Evolutionary conservation across 2,888 invertebrate genomes (phyloP).

Genomic region (Adineta ricciae): DNA sequence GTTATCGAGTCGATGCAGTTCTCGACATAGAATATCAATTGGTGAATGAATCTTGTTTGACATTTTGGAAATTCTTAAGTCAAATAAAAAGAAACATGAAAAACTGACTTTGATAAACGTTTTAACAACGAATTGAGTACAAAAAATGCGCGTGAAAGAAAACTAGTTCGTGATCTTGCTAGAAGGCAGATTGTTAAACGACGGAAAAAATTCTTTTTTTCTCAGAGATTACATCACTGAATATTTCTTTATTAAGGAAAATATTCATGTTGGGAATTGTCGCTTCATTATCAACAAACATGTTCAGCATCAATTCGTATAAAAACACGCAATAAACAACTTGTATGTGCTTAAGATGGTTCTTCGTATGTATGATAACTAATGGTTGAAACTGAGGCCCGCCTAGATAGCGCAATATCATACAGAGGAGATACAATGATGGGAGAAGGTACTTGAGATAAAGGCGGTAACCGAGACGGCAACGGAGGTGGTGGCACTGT

Average conservation of each 20-base stretch:
- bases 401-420: neutral
- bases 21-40: slow-evolving; percentile 10
- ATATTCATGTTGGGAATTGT: neutral
- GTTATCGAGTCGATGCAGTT: neutral
- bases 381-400: neutral
- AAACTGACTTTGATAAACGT: no score
- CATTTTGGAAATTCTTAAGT: neutral
- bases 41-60: neutral
- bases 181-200: no score
- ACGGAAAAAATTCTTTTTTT: no score
- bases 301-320: neutral
- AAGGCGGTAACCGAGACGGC: no score
- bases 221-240: no score
- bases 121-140: no score
- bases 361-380: neutral
- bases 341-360: no score
- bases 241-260: no score
- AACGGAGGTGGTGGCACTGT: no score
- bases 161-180: no score
- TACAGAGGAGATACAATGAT: neutral
- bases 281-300: neutral
- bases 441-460: neutral
- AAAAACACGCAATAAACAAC: neutral
- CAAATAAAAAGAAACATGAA: no score
- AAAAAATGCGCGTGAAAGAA: no score